A percentile compares a stretch with the other conserved stretches of the same genome.
Conservation (phyloP, 64 coral and sea anemone genomes). For the Stylophora pistillata region DNA sequence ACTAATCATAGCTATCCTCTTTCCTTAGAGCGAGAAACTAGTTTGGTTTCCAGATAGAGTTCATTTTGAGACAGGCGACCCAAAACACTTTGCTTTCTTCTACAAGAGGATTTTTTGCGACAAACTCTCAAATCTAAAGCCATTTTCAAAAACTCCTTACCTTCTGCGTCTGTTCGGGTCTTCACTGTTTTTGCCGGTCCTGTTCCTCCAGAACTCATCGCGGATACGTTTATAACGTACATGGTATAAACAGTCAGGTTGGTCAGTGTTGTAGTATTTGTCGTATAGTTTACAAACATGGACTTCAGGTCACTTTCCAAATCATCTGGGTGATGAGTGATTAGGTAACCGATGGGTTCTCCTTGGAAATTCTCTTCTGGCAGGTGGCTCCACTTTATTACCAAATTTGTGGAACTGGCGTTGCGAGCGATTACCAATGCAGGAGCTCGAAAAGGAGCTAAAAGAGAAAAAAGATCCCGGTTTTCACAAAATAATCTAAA, state of each 20-base stretch:
- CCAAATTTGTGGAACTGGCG: not conserved
- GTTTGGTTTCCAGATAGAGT: too few relatives aligned
- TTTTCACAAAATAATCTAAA: too few relatives aligned
- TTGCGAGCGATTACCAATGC: not conserved
- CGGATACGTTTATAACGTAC: not conserved
- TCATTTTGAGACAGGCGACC: too few relatives aligned
- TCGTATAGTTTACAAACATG: not conserved
- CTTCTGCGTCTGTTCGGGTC: not conserved
- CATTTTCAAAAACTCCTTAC: not conserved
- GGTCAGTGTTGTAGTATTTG: not conserved
- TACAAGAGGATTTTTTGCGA: too few relatives aligned
- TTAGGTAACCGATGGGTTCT: not conserved
- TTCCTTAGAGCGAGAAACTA: too few relatives aligned
- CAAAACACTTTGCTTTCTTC: too few relatives aligned
- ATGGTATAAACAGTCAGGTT: not conserved
- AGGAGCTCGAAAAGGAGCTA: conserved; percentile 9
- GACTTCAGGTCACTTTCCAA: not conserved
- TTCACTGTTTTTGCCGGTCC: not conserved
- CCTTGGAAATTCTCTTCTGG: not conserved
- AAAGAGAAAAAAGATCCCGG: not conserved
- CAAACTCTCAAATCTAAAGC: not conserved
- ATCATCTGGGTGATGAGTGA: not conserved
- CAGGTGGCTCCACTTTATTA: conserved; percentile 10
- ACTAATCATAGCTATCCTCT: too few relatives aligned
- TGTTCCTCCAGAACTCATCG: conserved; percentile 3